phyloP scores from a whole-genome alignment of 1,140 invertebrate species.

The Laodelphax striatellus region DNA sequence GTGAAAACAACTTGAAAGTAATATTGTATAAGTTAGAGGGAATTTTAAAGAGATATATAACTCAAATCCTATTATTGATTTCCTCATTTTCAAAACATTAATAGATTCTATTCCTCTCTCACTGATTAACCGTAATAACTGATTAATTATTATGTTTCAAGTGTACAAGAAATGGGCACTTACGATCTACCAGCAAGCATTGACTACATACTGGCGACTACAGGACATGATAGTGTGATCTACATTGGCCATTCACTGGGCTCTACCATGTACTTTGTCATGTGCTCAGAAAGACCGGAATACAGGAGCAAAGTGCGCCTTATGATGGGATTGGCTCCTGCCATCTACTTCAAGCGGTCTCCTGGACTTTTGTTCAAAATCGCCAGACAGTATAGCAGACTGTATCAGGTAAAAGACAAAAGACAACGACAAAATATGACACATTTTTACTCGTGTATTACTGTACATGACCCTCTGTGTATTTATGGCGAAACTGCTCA shows the following conservation, averaged over 20 bases:
- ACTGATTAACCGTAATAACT: too few relatives aligned
- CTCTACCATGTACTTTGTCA: slow-evolving; percentile 44
- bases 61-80: too few relatives aligned
- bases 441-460: too few relatives aligned
- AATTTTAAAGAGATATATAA: too few relatives aligned
- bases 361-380: neutral
- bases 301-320: slow-evolving; percentile 39
- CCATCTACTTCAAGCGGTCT: slow-evolving; percentile 4
- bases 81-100: too few relatives aligned
- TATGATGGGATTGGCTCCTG: slow-evolving; percentile 36
- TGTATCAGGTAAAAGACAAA: neutral
- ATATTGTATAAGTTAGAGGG: too few relatives aligned
- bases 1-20: too few relatives aligned
- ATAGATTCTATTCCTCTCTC: too few relatives aligned
- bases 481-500: too few relatives aligned
- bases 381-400: neutral
- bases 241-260: slow-evolving; percentile 50
- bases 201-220: slow-evolving; percentile 44
- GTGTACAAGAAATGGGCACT: slow-evolving; percentile 50
- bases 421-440: too few relatives aligned
- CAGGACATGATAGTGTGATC: slow-evolving; percentile 37
- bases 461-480: too few relatives aligned
- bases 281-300: slow-evolving; percentile 41
- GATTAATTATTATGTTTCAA: slow-evolving; percentile 23
- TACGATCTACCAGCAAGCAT: slow-evolving; percentile 58